These are phyloP conservation scores for Cepaea hortensis DNA, from an alignment of 2,888 invertebrate genomes.

Conservation along the genomic window DNA sequence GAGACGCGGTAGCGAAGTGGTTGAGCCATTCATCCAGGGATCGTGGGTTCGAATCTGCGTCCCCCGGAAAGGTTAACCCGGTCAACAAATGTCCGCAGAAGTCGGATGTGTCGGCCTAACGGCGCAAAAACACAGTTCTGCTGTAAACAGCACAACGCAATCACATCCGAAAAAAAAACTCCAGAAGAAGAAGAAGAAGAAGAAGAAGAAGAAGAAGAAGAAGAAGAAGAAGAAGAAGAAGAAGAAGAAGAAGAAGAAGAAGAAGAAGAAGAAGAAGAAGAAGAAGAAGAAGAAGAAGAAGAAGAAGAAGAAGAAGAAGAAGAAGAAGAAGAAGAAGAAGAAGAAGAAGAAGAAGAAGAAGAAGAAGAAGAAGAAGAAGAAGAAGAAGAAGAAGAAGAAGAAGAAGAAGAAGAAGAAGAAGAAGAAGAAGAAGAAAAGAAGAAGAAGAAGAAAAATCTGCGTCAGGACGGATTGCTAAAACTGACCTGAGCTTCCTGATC, in stretches of 20 bases:
- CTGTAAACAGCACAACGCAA: no score
- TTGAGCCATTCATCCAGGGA: no score
- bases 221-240: slow-evolving; percentile 3
- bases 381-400: slow-evolving; percentile 9
- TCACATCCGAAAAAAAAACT: background rate
- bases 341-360: slow-evolving; percentile 1
- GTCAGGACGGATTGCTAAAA: no score
- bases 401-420: slow-evolving; percentile 18
- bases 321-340: background rate
- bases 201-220: slow-evolving; percentile 20
- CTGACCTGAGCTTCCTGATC: no score
- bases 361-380: slow-evolving; percentile 22
- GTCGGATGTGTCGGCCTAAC: no score
- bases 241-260: slow-evolving; percentile 22
- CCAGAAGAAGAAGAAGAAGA: slow-evolving; percentile 21
- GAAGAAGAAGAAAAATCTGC: slow-evolving; percentile 1
- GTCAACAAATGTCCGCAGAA: no score
- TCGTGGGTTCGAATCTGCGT: no score
- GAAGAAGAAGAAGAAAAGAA: slow-evolving; percentile 14
- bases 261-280: slow-evolving; percentile 11
- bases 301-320: slow-evolving; percentile 9
- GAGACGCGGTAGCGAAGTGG: no score
- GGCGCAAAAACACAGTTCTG: no score
- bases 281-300: slow-evolving; percentile 27
- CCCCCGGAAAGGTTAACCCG: no score